Percentiles rank a stretch among this genome's conserved stretches.
phyloP scores from a whole-genome alignment of 2,888 invertebrate genomes.

The Andrena marginata region DNA sequence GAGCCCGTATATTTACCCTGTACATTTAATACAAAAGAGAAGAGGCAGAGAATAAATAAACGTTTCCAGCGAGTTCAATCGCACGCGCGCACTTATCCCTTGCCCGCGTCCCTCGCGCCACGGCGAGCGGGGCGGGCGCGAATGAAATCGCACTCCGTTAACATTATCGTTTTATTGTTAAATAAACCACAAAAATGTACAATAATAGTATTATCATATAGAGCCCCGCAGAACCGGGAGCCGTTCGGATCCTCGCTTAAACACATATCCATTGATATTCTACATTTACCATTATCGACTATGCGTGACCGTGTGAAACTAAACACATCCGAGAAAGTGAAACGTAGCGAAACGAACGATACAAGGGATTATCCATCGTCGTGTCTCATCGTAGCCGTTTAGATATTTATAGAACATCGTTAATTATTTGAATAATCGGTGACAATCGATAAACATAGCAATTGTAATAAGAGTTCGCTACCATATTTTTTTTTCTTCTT shows the following conservation, averaged over 20 bases:
- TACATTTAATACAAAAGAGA: not conserved
- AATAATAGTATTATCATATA: slow-evolving; percentile 82
- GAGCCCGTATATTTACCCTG: not conserved
- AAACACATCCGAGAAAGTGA: slow-evolving; percentile 75
- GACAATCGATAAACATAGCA: slow-evolving; percentile 86
- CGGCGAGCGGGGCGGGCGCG: not conserved
- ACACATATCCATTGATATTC: slow-evolving; percentile 83
- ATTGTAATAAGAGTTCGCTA: slow-evolving; percentile 80
- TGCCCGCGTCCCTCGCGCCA: not conserved
- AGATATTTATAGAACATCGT: slow-evolving; percentile 78
- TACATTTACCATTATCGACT: slow-evolving; percentile 80
- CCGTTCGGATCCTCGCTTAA: slow-evolving; percentile 76
- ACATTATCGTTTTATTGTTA: slow-evolving; percentile 84
- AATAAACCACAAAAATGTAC: slow-evolving; percentile 85
- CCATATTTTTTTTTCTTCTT: slow-evolving; percentile 5
- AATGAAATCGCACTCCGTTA: slow-evolving; percentile 60
- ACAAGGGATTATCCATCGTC: slow-evolving; percentile 64
- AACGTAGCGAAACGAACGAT: slow-evolving; percentile 77
- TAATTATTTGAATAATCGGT: slow-evolving; percentile 85
- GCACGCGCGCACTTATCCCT: not conserved
- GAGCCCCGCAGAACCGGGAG: slow-evolving; percentile 72
- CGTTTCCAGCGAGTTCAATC: not conserved
- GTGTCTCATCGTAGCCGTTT: slow-evolving; percentile 75
- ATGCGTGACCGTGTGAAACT: slow-evolving; percentile 74
- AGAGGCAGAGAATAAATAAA: not conserved